phyloP scores from a whole-genome alignment of 2,888 invertebrate genomes.

The Ethmia dodecea region DNA sequence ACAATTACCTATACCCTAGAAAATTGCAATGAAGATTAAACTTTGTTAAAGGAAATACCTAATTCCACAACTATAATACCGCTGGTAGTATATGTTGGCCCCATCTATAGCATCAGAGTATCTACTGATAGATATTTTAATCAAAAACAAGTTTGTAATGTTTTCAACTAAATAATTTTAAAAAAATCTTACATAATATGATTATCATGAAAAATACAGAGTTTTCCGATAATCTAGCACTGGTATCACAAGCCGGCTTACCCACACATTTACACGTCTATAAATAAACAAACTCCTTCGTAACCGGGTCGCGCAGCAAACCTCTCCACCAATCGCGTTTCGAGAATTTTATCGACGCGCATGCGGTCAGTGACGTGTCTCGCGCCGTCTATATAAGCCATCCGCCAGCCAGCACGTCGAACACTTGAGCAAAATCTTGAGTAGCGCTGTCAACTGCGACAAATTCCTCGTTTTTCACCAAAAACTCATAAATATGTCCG shows the following conservation, averaged over 20 bases:
- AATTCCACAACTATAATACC: too few relatives aligned
- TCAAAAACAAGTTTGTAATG: too few relatives aligned
- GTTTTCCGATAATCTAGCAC: not conserved
- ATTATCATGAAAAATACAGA: too few relatives aligned
- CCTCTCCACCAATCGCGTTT: constrained; percentile 55
- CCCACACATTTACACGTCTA: constrained; percentile 44
- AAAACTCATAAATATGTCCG: constrained; percentile 82
- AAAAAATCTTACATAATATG: too few relatives aligned
- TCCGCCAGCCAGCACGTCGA: constrained; percentile 27
- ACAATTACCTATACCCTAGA: too few relatives aligned
- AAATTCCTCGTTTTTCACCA: constrained; percentile 30
- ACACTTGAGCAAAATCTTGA: constrained; percentile 46
- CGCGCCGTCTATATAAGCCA: constrained; percentile 49
- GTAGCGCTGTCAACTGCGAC: constrained; percentile 36
- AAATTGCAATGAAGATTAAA: too few relatives aligned
- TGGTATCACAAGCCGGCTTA: constrained; percentile 42
- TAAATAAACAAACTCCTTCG: constrained; percentile 58
- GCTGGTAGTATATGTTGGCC: too few relatives aligned
- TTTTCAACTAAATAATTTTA: too few relatives aligned
- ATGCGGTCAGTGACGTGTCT: constrained; percentile 72
- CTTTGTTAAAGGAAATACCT: too few relatives aligned
- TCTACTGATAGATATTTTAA: too few relatives aligned
- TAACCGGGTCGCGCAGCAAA: constrained; percentile 48
- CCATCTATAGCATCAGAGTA: too few relatives aligned
- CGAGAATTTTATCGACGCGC: constrained; percentile 68